Conservation (phyloP, 1,140 invertebrate genomes). For the Zaprionus taronus region DNA sequence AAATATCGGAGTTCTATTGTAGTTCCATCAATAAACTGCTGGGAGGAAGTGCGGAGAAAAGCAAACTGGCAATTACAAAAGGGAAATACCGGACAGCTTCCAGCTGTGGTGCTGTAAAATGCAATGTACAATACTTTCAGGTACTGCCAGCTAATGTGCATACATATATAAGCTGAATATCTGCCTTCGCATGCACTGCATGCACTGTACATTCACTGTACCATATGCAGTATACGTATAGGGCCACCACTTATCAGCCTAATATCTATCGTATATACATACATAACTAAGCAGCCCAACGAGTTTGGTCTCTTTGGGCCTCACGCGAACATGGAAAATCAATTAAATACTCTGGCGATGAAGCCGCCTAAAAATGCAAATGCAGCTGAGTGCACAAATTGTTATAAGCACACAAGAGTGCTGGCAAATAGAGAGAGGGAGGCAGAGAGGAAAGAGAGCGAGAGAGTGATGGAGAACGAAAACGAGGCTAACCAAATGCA, state of each 20-base stretch:
- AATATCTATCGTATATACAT: neutral
- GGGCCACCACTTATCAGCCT: neutral
- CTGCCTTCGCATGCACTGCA: neutral
- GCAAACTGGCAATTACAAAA: neutral
- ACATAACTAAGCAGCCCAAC: neutral
- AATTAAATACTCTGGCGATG: conserved; percentile 26
- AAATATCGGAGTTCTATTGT: conserved; percentile 1
- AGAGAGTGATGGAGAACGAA: neutral
- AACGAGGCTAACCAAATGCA: neutral
- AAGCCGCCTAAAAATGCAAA: conserved; percentile 35
- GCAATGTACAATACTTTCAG: neutral
- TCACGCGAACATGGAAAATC: conserved; percentile 25
- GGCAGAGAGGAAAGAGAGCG: neutral
- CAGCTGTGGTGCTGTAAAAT: neutral
- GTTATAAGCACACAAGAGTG: neutral
- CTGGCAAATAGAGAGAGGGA: neutral
- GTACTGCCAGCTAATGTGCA: too few relatives aligned
- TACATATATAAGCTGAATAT: neutral
- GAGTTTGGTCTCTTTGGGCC: neutral
- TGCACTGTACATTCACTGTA: neutral
- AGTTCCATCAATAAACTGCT: neutral
- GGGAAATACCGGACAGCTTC: neutral
- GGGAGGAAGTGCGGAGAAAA: too few relatives aligned
- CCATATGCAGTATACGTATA: neutral
- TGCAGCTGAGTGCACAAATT: conserved; percentile 28